Evolutionary conservation across 2,797 vertebrate species (phyloP).

Genomic region (Cuniculus paca): DNA sequence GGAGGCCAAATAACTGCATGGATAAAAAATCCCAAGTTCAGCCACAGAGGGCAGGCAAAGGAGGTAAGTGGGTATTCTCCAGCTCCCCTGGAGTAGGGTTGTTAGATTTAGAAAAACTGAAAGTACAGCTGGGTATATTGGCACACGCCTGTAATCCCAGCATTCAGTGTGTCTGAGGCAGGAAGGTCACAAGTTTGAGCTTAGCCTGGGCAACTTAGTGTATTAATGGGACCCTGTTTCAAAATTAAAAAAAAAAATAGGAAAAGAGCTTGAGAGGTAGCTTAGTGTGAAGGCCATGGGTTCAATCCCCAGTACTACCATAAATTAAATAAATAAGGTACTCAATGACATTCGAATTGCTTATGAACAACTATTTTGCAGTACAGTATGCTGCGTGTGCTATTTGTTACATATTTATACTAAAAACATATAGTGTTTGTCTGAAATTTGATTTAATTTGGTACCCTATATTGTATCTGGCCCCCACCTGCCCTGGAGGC

Average conservation of each 20-base stretch:
- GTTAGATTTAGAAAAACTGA: not conserved
- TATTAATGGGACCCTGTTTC: not conserved
- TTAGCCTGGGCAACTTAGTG: not conserved
- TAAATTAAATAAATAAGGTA: not conserved
- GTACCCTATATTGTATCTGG: constrained; percentile 4
- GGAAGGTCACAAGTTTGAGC: not conserved
- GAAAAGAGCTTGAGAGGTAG: not conserved
- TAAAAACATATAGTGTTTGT: not conserved
- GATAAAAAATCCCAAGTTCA: not conserved
- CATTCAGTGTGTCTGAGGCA: not conserved
- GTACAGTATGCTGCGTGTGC: not conserved
- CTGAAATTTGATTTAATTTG: constrained; percentile 47
- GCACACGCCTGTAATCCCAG: not conserved
- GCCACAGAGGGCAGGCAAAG: not conserved
- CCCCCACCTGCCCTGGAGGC: not conserved
- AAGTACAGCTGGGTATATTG: not conserved
- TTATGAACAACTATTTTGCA: not conserved
- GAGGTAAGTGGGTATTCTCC: not conserved
- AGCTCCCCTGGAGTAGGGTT: not conserved
- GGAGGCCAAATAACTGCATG: not conserved
- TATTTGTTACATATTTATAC: not conserved
- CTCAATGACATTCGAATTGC: not conserved
- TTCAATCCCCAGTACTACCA: not conserved
- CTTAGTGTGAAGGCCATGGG: not conserved
- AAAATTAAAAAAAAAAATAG: not conserved